Conservation (phyloP, 2,888 invertebrate genomes). For the Hypsopygia costalis region DNA sequence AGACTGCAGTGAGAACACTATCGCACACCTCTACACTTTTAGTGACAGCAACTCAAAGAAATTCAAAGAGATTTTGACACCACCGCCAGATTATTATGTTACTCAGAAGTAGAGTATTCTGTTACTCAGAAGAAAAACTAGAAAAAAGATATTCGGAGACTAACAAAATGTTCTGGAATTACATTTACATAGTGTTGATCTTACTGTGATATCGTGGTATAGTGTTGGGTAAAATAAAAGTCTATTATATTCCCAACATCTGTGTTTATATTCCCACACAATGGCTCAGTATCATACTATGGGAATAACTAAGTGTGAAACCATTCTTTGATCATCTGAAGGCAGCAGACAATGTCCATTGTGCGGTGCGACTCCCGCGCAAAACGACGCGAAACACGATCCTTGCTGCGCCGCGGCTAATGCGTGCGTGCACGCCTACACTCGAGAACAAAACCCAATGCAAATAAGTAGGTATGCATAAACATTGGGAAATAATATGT, state of each 20-base stretch:
- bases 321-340: conserved; percentile 51
- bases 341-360: conserved; percentile 65
- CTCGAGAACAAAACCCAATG: conserved; percentile 20
- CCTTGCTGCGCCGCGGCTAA: conserved; percentile 21
- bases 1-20: conserved; percentile 46
- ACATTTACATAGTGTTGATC: too few species aligned
- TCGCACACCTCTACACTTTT: conserved; percentile 34
- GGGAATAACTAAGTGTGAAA: conserved; percentile 30
- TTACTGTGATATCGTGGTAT: too few species aligned
- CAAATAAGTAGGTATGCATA: too few species aligned
- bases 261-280: conserved; percentile 43
- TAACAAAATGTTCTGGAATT: too few species aligned
- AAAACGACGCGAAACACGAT: conserved; percentile 54
- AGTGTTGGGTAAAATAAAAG: conserved; percentile 20
- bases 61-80: too few species aligned
- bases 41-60: too few species aligned
- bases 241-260: conserved; percentile 21
- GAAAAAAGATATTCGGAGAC: too few species aligned
- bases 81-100: too few species aligned
- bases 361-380: conserved; percentile 51
- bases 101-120: too few species aligned
- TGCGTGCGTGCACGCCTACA: conserved; percentile 17
- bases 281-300: conserved; percentile 50
- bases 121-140: too few species aligned
- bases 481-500: conserved; percentile 3